These are phyloP conservation scores for Chesias legatella DNA, from an alignment of 2,888 invertebrate genomes.

Conservation along the genomic window DNA sequence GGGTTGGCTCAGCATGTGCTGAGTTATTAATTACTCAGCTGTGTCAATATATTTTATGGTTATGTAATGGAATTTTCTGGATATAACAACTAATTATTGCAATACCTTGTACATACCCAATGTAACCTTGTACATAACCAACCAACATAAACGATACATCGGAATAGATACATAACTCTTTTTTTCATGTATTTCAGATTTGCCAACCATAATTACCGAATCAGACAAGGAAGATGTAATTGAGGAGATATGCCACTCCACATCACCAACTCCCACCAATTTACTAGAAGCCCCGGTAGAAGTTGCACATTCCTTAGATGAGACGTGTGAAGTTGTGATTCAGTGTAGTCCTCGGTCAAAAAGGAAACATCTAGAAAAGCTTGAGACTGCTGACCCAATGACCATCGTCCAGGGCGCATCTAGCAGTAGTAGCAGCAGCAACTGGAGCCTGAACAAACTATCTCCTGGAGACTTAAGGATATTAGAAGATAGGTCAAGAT, in stretches of 20 bases:
- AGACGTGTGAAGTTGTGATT: slow-evolving; percentile 84
- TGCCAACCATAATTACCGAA: slow-evolving; percentile 42
- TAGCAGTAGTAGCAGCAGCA: slow-evolving; percentile 76
- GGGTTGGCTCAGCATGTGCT: too few relatives aligned
- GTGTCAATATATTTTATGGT: too few relatives aligned
- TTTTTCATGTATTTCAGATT: slow-evolving; percentile 46
- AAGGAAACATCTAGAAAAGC: slow-evolving; percentile 71
- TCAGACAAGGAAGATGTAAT: slow-evolving; percentile 44
- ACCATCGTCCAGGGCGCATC: slow-evolving; percentile 72
- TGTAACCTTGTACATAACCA: too few relatives aligned
- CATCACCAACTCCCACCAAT: slow-evolving; percentile 61
- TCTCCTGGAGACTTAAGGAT: slow-evolving; percentile 74
- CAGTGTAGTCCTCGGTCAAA: slow-evolving; percentile 81
- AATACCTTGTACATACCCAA: too few relatives aligned
- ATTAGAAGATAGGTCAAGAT: slow-evolving; percentile 70
- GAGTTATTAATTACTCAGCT: too few relatives aligned
- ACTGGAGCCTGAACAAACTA: slow-evolving; percentile 75
- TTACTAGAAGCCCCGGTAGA: slow-evolving; percentile 84
- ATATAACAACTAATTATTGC: too few relatives aligned
- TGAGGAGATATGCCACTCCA: slow-evolving; percentile 43
- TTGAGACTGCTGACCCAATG: slow-evolving; percentile 70
- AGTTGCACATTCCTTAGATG: slow-evolving; percentile 83
- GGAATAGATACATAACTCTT: too few relatives aligned
- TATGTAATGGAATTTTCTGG: too few relatives aligned
- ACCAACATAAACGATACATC: too few relatives aligned